Percentiles rank a stretch among this genome's conserved stretches.
Evolutionary conservation across 2,797 vertebrate species (phyloP).

Genomic region (Threskiornis aethiopicus): DNA sequence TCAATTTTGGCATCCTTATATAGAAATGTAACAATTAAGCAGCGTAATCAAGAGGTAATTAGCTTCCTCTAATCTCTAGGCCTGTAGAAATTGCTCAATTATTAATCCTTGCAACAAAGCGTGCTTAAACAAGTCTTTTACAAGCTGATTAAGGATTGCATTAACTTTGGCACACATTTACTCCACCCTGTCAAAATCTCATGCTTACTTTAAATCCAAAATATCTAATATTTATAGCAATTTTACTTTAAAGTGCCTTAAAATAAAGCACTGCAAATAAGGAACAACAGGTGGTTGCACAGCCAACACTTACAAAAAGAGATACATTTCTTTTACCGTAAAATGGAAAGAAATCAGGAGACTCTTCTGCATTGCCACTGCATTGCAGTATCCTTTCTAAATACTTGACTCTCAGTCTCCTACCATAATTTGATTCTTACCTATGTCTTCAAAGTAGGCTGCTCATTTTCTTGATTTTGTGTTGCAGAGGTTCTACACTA

Average conservation of each 20-base stretch:
- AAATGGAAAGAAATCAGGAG: background rate
- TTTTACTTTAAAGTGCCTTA: background rate
- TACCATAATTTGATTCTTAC: background rate
- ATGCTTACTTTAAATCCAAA: background rate
- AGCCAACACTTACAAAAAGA: background rate
- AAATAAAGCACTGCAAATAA: background rate
- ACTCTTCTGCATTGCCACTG: constrained; percentile 1
- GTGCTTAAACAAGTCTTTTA: constrained; percentile 15
- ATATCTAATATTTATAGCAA: background rate
- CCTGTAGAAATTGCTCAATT: constrained; percentile 23
- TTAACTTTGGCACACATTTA: background rate
- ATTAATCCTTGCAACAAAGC: constrained; percentile 39
- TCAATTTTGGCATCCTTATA: background rate
- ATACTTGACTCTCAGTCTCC: background rate
- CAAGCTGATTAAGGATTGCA: background rate
- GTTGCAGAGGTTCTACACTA: background rate
- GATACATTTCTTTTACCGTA: background rate
- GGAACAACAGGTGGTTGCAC: constrained; percentile 4
- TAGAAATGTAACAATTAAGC: background rate
- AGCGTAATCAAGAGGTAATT: constrained; percentile 30
- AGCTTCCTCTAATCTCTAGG: constrained; percentile 25
- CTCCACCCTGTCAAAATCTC: background rate
- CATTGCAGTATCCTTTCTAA: constrained; percentile 7
- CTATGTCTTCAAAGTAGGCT: background rate
- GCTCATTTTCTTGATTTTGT: background rate